phyloP scores from a whole-genome alignment of 2,797 vertebrate species.

The Melanotaenia boesemani region DNA sequence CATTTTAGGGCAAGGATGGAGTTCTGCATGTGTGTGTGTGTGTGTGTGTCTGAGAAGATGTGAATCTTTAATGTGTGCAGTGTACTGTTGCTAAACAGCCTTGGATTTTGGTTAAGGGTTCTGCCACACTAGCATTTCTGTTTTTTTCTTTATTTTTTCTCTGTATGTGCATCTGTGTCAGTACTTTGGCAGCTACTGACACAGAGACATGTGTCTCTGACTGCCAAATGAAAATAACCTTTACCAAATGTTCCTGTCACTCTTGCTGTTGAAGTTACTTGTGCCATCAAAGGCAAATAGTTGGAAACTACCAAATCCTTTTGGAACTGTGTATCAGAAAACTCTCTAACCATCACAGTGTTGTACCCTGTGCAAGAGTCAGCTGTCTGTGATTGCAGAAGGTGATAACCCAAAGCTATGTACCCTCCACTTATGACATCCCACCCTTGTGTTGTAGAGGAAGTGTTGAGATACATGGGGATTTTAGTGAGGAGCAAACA shows the following conservation, averaged over 20 bases:
- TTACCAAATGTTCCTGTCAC: constrained; percentile 5
- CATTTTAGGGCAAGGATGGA: no score
- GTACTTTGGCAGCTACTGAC: constrained; percentile 6
- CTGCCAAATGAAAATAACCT: not conserved
- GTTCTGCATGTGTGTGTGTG: no score
- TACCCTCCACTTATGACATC: constrained; percentile 33
- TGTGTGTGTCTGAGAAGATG: no score
- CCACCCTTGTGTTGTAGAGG: constrained; percentile 8
- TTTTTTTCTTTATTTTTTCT: not conserved
- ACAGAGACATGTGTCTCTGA: not conserved
- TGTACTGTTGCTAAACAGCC: not conserved
- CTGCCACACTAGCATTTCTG: not conserved
- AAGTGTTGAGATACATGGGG: constrained; percentile 35
- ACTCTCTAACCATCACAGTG: constrained; percentile 3
- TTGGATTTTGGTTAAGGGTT: not conserved
- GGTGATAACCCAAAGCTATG: constrained; percentile 63
- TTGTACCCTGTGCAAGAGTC: constrained; percentile 42
- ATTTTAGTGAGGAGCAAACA: constrained; percentile 11
- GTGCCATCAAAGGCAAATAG: not conserved
- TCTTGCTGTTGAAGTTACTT: not conserved
- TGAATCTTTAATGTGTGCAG: not conserved
- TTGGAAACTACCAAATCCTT: constrained; percentile 18
- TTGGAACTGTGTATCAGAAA: constrained; percentile 28
- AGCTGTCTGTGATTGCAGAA: constrained; percentile 72
- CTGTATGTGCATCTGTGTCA: constrained; percentile 6